phyloP scores from a whole-genome alignment of 2,113 vertebrate genomes.

The Dipodomys ordii region DNA sequence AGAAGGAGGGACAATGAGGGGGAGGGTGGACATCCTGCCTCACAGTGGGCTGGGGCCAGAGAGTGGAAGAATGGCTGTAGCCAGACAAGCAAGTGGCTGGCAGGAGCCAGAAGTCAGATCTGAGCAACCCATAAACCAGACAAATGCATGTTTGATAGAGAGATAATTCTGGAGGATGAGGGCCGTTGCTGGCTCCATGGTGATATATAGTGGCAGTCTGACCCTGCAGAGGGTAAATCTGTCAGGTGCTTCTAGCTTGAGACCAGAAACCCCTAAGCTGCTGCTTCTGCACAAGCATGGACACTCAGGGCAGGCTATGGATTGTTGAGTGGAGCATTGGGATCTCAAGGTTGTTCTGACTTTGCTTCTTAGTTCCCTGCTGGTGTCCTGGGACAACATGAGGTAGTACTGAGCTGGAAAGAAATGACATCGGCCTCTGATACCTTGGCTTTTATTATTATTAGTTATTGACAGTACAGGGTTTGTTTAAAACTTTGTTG shows the following conservation, averaged over 20 bases:
- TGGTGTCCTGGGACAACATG: slow-evolving; percentile 9
- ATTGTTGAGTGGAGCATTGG: neutral
- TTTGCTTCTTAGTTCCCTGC: slow-evolving; percentile 53
- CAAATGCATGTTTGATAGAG: slow-evolving; percentile 84
- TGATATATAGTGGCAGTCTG: slow-evolving; percentile 82
- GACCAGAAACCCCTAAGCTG: slow-evolving; percentile 60
- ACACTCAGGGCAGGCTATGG: slow-evolving; percentile 68
- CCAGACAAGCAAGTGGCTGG: slow-evolving; percentile 17
- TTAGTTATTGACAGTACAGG: no score
- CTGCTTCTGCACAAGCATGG: slow-evolving; percentile 67
- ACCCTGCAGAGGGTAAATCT: slow-evolving; percentile 83
- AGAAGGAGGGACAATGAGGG: neutral
- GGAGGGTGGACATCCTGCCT: neutral
- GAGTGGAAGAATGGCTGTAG: neutral
- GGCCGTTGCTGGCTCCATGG: slow-evolving; percentile 55
- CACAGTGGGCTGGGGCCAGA: neutral
- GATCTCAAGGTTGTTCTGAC: slow-evolving; percentile 69
- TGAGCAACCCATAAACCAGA: slow-evolving; percentile 77
- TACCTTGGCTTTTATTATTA: no score
- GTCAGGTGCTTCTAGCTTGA: slow-evolving; percentile 62
- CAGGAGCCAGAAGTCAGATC: slow-evolving; percentile 54
- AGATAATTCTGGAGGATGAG: slow-evolving; percentile 82
- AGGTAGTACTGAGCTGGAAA: neutral
- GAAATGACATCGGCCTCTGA: no score
- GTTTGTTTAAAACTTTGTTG: no score